Evolutionary conservation across 2,888 invertebrate species (phyloP), one percentile per base, ranked within the genome.

Genomic region (Pseudoips prasinana): DNA sequence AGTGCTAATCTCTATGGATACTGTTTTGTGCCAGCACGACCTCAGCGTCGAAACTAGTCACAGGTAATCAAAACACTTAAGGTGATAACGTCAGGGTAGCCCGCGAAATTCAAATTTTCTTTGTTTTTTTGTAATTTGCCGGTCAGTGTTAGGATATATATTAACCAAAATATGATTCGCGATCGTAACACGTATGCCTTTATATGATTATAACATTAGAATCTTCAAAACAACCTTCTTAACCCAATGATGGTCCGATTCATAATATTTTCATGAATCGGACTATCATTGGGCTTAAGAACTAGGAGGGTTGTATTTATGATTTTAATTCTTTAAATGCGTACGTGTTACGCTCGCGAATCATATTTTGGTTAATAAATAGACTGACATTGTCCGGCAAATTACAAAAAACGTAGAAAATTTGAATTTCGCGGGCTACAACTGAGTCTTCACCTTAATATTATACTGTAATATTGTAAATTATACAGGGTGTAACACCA

Each of bases 21-120:
- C 31, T 25, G 31, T 20, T 25, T 31, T 31, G 32, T 33, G 33
- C 33, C 27, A 33, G 26, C 27, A 26, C 32, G 32, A 32, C 33
- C 33, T 23, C 33, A 33, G 33, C 33, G 33, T 33, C 33, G 33
- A 33, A 33, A 33, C 33, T 33, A 33, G 33, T 33, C 33, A 33
- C 33, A 33, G 33, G 18, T 33, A 33, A 33, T 33, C 33, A 33
- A 33, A 33, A 27, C 33, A 33, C 26, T 33, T 33, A 27, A 32
- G 24, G 30, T 31, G 30, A 31, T 31, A 31, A 31, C 25, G 20
- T 32, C 32, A 9, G 32, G 25, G 25, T 25, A 24, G 24, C 24
- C 24, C 24, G 28, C 22, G 23, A 23, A 29, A 29, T 29, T 29
- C 29, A 29, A 29, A 29, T 29, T 29, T 29, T 29, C 29, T 29